Evolutionary conservation across 1,140 invertebrate genomes (phyloP), one percentile per base, ranked within the genome.

Genomic region (Scylla paramamosain): DNA sequence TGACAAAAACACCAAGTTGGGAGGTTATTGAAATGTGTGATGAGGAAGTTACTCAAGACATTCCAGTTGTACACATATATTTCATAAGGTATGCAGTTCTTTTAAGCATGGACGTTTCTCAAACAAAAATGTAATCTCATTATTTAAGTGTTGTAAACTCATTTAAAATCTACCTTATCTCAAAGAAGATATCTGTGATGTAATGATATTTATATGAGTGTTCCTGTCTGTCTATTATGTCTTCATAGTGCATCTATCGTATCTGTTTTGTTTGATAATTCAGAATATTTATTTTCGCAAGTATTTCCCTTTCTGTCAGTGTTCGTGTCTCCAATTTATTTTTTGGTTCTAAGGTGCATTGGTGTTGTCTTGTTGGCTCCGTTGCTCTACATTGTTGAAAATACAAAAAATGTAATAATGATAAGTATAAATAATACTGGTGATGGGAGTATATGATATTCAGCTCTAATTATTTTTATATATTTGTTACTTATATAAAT

Each of bases 401-500:
- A 77, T n/a, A n/a, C 20, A 77, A n/a, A n/a, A n/a, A 59, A 59
- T 20, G 52, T 59, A 20, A 20, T 59, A 77, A 77, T 77, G 25
- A 77, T 59, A n/a, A 77, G 67, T 77, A 12, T n/a, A 20, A 0
- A 77, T 77, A 77, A 59, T 77, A n/a, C 25, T 77, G 67, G 67
- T 77, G 67, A 77, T n/a, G 67, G 67, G 67, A n/a, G n/a, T 77
- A 77, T 77, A 77, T n/a, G 6, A 77, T 77, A 77, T n/a, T 77
- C 67, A 77, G 12, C 1, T 77, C 10, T 59, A 77, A 77, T 77
- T 77, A 77, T 77, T 77, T 77, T 77, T 77, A 77, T 77, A 77
- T 77, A 77, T 77, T 77, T 77, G 67, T 77, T 77, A 77, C 67
- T 77, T n/a, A 77, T 77, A 59, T 59, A n/a, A 77, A n/a, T 77